Conservation (phyloP, 2,797 vertebrate genomes). For the Chromis chromis region DNA sequence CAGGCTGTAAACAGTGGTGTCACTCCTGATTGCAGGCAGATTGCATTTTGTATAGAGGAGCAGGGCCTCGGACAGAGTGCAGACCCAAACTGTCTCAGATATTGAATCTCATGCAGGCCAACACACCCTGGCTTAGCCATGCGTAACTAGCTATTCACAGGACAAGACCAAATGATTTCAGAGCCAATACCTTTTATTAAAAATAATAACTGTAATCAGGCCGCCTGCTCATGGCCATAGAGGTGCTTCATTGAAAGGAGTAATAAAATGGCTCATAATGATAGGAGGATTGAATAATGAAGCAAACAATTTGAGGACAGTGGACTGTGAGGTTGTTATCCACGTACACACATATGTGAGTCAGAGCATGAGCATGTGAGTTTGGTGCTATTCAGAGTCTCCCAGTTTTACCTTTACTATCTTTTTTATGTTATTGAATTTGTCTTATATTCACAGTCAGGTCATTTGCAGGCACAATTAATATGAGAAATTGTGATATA, state of each 20-base stretch:
- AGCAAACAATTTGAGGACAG: slow-evolving; percentile 50
- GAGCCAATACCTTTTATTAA: slow-evolving; percentile 78
- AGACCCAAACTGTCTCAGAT: slow-evolving; percentile 65
- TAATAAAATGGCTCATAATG: slow-evolving; percentile 70
- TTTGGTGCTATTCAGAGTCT: background rate
- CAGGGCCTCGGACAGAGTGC: slow-evolving; percentile 47
- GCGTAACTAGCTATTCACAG: slow-evolving; percentile 64
- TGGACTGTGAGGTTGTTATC: slow-evolving; percentile 40
- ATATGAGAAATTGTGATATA: background rate
- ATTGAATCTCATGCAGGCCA: slow-evolving; percentile 65
- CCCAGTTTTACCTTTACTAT: background rate
- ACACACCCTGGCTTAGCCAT: slow-evolving; percentile 43
- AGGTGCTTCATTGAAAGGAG: slow-evolving; percentile 70
- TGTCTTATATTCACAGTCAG: slow-evolving; percentile 5
- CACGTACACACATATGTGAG: slow-evolving; percentile 9
- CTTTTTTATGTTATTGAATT: background rate
- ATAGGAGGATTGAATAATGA: slow-evolving; percentile 65
- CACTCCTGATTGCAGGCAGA: slow-evolving; percentile 78
- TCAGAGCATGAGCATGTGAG: background rate
- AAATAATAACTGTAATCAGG: slow-evolving; percentile 84
- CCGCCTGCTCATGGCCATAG: slow-evolving; percentile 64
- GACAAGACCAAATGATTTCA: slow-evolving; percentile 73
- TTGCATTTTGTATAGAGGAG: slow-evolving; percentile 72
- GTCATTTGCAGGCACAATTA: slow-evolving; percentile 12
- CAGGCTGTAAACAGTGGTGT: slow-evolving; percentile 74